phyloP scores from a whole-genome alignment of 2,113 vertebrate species.

The Stictonetta naevosa region DNA sequence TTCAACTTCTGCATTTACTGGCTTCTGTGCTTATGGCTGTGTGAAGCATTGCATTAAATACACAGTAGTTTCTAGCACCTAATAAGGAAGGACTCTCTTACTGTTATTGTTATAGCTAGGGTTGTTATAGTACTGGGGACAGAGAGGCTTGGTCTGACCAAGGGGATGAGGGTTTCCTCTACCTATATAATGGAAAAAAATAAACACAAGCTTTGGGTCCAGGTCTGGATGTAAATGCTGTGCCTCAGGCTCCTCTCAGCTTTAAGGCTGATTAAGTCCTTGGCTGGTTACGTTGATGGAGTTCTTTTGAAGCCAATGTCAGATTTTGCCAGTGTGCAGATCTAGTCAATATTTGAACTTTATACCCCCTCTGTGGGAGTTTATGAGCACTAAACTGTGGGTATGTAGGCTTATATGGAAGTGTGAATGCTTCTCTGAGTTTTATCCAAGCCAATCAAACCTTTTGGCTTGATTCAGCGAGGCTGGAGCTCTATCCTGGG shows the following conservation, averaged over 20 bases:
- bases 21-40: conserved; percentile 34
- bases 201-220: conserved; percentile 11
- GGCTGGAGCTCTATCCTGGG: background rate
- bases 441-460: conserved; percentile 51
- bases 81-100: conserved; percentile 63
- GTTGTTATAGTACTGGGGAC: conserved; percentile 54
- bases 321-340: conserved; percentile 50
- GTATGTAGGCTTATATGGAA: conserved; percentile 65
- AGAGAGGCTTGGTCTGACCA: conserved; percentile 28
- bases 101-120: conserved; percentile 62
- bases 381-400: conserved; percentile 42
- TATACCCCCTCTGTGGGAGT: conserved; percentile 39
- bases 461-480: background rate
- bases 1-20: conserved; percentile 38
- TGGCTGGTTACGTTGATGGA: background rate
- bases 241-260: conserved; percentile 3
- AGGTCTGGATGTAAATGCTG: conserved; percentile 25
- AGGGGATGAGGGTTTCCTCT: background rate
- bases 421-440: conserved; percentile 39
- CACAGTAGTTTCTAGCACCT: conserved; percentile 59
- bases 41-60: conserved; percentile 35
- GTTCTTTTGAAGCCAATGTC: conserved; percentile 18
- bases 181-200: conserved; percentile 31
- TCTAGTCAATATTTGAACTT: conserved; percentile 66
- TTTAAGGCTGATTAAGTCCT: conserved; percentile 34